phyloP scores from a whole-genome alignment of 2,113 vertebrate species.

The Vulpes ferrilata region DNA sequence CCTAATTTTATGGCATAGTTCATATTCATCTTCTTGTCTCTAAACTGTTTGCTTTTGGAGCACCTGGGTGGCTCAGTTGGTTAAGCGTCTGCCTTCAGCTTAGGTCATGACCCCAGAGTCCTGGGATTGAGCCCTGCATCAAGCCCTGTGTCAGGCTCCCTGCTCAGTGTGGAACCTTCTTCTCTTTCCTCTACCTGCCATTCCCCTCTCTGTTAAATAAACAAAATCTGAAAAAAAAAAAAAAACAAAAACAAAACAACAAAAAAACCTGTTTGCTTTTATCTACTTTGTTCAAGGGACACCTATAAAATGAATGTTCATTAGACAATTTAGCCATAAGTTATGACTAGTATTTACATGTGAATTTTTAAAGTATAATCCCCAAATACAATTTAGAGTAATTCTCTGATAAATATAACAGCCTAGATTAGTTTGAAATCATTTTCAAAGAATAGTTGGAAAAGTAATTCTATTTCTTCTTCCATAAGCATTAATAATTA shows the following conservation, averaged over 20 bases:
- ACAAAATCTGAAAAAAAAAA: too few relatives aligned
- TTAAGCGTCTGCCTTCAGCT: too few relatives aligned
- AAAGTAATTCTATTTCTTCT: conserved; percentile 36
- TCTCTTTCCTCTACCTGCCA: too few relatives aligned
- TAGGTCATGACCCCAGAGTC: too few relatives aligned
- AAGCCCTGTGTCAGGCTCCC: too few relatives aligned
- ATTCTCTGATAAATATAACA: conserved; percentile 36
- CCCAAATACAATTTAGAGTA: background rate
- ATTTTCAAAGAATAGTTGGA: conserved; percentile 47
- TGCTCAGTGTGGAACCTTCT: too few relatives aligned
- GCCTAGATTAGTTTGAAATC: background rate
- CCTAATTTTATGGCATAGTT: background rate
- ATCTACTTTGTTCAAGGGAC: background rate
- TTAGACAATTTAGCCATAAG: background rate
- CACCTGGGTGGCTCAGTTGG: too few relatives aligned
- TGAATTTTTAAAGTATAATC: background rate
- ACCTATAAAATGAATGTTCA: background rate
- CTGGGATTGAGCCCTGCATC: too few relatives aligned
- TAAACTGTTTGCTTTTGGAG: background rate
- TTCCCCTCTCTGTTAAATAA: too few relatives aligned
- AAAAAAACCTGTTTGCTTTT: background rate
- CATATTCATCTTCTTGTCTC: background rate
- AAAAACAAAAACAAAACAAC: too few relatives aligned
- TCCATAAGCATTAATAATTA: background rate
- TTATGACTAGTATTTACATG: background rate